Base-by-base conservation (phyloP, 2,888 invertebrate genomes). In the Dryococelus australis region DNA sequence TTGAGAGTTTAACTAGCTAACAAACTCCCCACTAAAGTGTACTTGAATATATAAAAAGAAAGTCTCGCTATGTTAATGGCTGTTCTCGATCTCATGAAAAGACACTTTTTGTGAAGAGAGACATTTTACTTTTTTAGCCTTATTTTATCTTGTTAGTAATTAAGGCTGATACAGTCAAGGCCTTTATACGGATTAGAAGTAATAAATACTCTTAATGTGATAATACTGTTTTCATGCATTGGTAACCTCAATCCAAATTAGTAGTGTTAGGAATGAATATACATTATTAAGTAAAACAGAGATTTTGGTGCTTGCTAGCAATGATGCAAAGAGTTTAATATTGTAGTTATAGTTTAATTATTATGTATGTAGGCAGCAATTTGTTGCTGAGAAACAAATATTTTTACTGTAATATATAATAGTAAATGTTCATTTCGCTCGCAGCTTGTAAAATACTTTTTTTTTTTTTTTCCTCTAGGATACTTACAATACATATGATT, bases 201-300 rank as follows among this genome's bases (percentile, higher is more conserved):
- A 65, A 65, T 65, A 65, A 65, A 65, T 65, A 65, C 65, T 87
- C 78, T 85, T 86, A 86, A 87, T 88, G 88, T 88, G 88, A 88
- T 88, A 88, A 87, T 83, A 83, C 43, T 83, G 28, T 35, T 35
- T 35, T 83, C 43, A 83, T 83, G 43, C 83, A 43, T 28, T 83
- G 83, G 83, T 83, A 83, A 83, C 43, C 28, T 83, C 83, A 20
- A 65, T 24, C 65, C 65, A 65, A 24, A 65, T n/a, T 12, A 28
- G 80, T 83, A 83, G 83, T 28, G 16, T 83, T 24, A 83, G 43
- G 24, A 83, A 8, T 35, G 26, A 83, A 43, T 35, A 43, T 83
- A 83, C 43, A 83, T 65, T 65, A 65, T 65, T 65, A 65, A 65
- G 24, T 65, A 65, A 65, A 65, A 65, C 65, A 83, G 28, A 80